Percentiles rank a stretch among this genome's conserved stretches.
phyloP scores from a whole-genome alignment of 2,888 invertebrate species.

The Eupithecia pulchellata region DNA sequence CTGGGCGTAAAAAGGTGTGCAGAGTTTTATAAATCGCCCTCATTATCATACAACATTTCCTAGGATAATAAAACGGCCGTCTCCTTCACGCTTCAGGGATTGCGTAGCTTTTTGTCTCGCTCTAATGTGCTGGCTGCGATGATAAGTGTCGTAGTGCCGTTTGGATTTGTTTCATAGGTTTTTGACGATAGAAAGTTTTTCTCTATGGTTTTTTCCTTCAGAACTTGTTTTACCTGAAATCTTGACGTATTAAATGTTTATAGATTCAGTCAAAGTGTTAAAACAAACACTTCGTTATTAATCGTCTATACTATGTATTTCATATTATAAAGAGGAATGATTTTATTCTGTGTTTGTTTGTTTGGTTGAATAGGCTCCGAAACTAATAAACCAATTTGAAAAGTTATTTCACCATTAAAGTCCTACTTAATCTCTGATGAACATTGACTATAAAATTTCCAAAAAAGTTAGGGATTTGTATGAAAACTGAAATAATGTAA shows the following conservation, averaged over 20 bases:
- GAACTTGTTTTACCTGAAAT: background rate
- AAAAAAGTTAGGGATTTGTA: no score
- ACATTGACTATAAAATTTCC: no score
- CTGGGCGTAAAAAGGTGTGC: constrained; percentile 47
- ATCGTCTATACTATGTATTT: no score
- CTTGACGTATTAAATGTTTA: background rate
- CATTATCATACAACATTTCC: constrained; percentile 52
- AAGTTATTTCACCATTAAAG: no score
- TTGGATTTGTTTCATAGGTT: constrained; percentile 1
- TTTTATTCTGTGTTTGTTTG: no score
- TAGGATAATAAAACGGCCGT: constrained; percentile 47
- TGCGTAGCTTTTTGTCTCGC: constrained; percentile 35
- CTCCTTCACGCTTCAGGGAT: constrained; percentile 34
- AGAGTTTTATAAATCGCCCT: constrained; percentile 49
- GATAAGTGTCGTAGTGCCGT: constrained; percentile 30
- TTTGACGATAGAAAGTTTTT: background rate
- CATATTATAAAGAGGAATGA: no score
- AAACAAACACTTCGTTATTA: no score
- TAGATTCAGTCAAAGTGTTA: background rate
- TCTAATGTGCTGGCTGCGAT: constrained; percentile 21
- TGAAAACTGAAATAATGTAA: no score
- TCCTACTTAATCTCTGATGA: no score
- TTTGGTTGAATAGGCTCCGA: no score
- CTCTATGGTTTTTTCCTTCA: background rate
- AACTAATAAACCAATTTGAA: no score